Base-by-base conservation (phyloP, 2,113 vertebrate species). In the Oreotragus oreotragus region DNA sequence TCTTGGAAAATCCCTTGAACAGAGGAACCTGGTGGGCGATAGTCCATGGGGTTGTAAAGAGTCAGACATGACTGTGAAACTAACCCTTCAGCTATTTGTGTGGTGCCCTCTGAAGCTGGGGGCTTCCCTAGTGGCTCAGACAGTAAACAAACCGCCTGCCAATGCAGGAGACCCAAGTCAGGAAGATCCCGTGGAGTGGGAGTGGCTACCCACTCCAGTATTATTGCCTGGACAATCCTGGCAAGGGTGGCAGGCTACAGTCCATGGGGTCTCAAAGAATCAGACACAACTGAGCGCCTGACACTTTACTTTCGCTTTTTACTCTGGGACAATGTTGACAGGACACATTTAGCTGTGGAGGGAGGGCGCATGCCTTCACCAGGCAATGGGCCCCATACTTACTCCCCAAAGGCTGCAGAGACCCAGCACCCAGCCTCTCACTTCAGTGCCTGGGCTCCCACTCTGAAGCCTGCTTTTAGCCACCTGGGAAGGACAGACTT, bases 41-140 rank as follows among this genome's bases (percentile, higher is more conserved):
- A 70, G 66, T 23, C 66, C n/a, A 70, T 36, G 9, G 66, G n/a
- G n/a, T 70, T 39, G n/a, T 70, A 43, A 73, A 73, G 36, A 76
- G 70, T 43, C 12, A 13, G 12, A 76, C 23, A 14, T 12, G 0
- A 76, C n/a, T 14, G 36, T 0, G 6, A 36, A 76, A 14, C 36
- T 43, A 76, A 76, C 36, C 21, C 70, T 43, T 76, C 66, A 36
- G 66, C n/a, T 43, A 7, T 43, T 76, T 43, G 11, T 43, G 11
- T 43, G 21, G 36, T 76, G 36, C 36, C 70, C 5, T 76, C 70
- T 43, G 36, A 76, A 76, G 70, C 70, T 76, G 36, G 36, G 70
- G 70, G 23, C 70, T 43, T 76, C 36, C 21, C 23, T 25, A 11
- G 36, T 76, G 70, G 70, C 21, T 73, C 70, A 76, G 70, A 76